Conservation (phyloP, 2,797 vertebrate species). For the Anniella stebbinsi region DNA sequence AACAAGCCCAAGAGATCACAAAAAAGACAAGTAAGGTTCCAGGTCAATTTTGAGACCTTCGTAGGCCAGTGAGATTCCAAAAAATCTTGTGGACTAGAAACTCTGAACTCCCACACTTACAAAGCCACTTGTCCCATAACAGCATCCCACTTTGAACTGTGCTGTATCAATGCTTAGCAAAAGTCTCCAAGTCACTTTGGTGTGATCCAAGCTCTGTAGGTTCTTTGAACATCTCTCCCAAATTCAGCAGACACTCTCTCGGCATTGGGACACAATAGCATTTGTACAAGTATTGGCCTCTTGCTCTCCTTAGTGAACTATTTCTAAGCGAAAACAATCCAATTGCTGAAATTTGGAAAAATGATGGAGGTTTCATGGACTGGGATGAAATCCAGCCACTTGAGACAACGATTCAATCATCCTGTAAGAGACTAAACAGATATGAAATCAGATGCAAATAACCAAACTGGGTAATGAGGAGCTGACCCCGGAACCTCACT, state of each 20-base stretch:
- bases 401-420: not conserved
- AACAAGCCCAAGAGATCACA: not conserved
- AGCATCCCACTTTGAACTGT: not conserved
- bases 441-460: not conserved
- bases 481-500: not conserved
- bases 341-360: not conserved
- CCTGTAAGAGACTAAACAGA: not conserved
- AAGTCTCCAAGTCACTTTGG: not conserved
- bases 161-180: not conserved
- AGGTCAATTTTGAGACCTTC: not conserved
- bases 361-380: not conserved
- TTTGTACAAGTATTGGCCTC: not conserved
- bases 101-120: not conserved
- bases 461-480: not conserved
- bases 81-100: not conserved
- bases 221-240: not conserved
- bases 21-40: not conserved
- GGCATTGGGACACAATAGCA: not conserved
- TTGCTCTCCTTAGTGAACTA: not conserved
- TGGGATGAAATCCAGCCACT: not conserved
- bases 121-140: not conserved
- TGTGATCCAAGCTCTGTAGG: not conserved
- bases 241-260: not conserved
- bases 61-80: not conserved
- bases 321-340: not conserved